phyloP scores from a whole-genome alignment of 2,113 vertebrate species.

The Vombatus ursinus region DNA sequence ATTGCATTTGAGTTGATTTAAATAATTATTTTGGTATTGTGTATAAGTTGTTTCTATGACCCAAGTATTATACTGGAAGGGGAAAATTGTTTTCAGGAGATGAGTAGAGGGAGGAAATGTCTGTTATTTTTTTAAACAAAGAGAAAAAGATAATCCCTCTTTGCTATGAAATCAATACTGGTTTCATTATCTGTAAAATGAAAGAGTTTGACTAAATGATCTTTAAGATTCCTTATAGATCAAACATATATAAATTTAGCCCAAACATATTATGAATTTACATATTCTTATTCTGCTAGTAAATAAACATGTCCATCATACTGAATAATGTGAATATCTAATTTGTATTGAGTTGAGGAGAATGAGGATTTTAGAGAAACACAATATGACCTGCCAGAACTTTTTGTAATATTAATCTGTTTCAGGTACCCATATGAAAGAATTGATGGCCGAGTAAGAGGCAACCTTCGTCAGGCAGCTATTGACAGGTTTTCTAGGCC shows the following conservation, averaged over 20 bases:
- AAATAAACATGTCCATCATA: background rate
- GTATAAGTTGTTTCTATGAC: slow-evolving; percentile 32
- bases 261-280: background rate
- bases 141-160: background rate
- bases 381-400: background rate
- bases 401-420: slow-evolving; percentile 35
- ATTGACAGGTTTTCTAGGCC: slow-evolving; percentile 98
- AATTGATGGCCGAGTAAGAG: slow-evolving; percentile 97
- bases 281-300: background rate
- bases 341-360: background rate
- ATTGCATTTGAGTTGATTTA: slow-evolving; percentile 1
- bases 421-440: slow-evolving; percentile 96
- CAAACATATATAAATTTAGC: background rate
- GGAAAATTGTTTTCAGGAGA: background rate
- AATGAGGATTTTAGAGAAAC: background rate
- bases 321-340: background rate
- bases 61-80: slow-evolving; percentile 15
- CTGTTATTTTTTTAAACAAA: background rate
- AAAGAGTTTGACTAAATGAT: background rate
- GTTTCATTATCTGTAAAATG: background rate
- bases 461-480: slow-evolving; percentile 98
- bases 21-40: slow-evolving; percentile 19
- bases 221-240: background rate
- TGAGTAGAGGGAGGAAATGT: background rate
- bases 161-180: slow-evolving; percentile 28